phyloP scores from a whole-genome alignment of 2,888 invertebrate species.

The Sinelater perroti region DNA sequence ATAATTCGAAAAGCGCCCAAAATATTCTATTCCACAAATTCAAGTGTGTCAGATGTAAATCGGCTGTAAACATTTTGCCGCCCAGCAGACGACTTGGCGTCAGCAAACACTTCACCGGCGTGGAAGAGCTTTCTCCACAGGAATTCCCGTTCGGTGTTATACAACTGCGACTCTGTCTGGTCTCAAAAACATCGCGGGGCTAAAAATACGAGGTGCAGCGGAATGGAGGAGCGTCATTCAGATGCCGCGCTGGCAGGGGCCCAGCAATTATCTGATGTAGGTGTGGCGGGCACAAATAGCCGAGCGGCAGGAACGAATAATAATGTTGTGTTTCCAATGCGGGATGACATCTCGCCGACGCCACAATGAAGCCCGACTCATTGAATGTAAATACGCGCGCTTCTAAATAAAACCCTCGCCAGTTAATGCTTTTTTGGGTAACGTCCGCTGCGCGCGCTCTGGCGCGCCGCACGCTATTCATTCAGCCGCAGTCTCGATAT shows the following conservation, averaged over 20 bases:
- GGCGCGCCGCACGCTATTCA: not conserved
- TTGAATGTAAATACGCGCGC: slow-evolving; percentile 19
- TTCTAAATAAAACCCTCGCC: slow-evolving; percentile 1
- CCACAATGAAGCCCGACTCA: slow-evolving; percentile 22
- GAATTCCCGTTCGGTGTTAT: not conserved
- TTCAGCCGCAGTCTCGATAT: slow-evolving; percentile 6
- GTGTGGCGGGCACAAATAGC: slow-evolving; percentile 20
- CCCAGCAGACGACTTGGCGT: slow-evolving; percentile 3
- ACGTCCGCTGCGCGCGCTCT: not conserved
- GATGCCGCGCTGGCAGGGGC: slow-evolving; percentile 8
- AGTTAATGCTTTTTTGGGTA: slow-evolving; percentile 11
- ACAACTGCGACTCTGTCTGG: no score
- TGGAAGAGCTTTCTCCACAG: not conserved
- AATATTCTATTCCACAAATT: no score
- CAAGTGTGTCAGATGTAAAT: no score
- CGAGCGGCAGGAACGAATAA: slow-evolving; percentile 39
- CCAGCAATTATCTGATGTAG: slow-evolving; percentile 7
- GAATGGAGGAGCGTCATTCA: not conserved
- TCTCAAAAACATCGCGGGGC: no score
- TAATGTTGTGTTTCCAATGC: slow-evolving; percentile 30
- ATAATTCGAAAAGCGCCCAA: no score
- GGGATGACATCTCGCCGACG: slow-evolving; percentile 24
- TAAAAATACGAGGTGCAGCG: no score
- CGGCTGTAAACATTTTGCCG: no score
- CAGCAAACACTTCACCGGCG: not conserved